A percentile compares a stretch with the other conserved stretches of the same genome.
Conservation (phyloP, 1,140 invertebrate genomes). For the Drosophila nikananu region DNA sequence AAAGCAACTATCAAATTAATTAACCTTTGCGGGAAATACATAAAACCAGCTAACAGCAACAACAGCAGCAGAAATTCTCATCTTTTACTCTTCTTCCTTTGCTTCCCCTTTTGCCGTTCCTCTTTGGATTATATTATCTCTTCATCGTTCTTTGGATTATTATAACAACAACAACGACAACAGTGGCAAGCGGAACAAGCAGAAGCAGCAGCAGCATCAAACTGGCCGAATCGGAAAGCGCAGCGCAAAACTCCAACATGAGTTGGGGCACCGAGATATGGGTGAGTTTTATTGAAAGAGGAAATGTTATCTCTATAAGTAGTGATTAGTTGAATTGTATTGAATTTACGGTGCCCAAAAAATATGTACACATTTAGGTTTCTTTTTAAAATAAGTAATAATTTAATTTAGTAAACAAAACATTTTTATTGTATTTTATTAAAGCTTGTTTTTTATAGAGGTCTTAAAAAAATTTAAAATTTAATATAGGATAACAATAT, state of each 20-base stretch:
- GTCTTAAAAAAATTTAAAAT: neutral
- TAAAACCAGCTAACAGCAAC: slow-evolving; percentile 25
- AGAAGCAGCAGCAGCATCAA: slow-evolving; percentile 58
- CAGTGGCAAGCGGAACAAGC: slow-evolving; percentile 70
- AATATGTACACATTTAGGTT: no score
- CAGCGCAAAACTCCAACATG: slow-evolving; percentile 85
- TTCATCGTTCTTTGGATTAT: slow-evolving; percentile 51
- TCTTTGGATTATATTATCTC: slow-evolving; percentile 51
- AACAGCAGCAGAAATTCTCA: slow-evolving; percentile 41
- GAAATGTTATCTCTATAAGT: slow-evolving; percentile 2
- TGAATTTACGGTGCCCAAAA: neutral
- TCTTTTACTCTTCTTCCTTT: slow-evolving; percentile 40
- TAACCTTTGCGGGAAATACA: slow-evolving; percentile 65
- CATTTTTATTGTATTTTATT: neutral
- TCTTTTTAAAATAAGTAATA: neutral
- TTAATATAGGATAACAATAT: no score
- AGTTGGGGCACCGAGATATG: slow-evolving; percentile 88
- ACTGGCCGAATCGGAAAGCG: slow-evolving; percentile 69
- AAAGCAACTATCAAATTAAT: slow-evolving; percentile 69
- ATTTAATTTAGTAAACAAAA: neutral
- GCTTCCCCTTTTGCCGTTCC: slow-evolving; percentile 7
- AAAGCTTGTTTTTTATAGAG: neutral
- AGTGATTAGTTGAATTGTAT: neutral
- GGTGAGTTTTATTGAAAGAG: slow-evolving; percentile 85
- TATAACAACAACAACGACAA: slow-evolving; percentile 38